Evolutionary conservation across 2,113 vertebrate genomes (phyloP).

Genomic region (Macrotis lagotis): DNA sequence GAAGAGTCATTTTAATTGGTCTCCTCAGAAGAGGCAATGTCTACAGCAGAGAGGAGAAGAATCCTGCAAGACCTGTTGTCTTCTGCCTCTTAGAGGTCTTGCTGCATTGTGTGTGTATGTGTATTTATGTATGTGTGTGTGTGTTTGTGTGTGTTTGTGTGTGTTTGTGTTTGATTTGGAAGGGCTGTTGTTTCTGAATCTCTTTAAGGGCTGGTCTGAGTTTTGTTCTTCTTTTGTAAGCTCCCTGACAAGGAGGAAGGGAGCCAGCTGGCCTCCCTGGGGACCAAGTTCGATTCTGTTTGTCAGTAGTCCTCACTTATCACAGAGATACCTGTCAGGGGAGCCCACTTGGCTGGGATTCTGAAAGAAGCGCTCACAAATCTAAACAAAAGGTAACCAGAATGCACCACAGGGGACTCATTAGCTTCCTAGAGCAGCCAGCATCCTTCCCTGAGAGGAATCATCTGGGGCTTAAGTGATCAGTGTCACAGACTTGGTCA

Average conservation of each 20-base stretch:
- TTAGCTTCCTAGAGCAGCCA: slow-evolving; percentile 61
- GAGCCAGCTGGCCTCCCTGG: slow-evolving; percentile 3
- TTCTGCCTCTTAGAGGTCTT: background rate
- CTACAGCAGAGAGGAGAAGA: background rate
- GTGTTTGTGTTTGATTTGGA: background rate
- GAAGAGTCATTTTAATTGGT: background rate
- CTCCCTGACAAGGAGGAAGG: background rate
- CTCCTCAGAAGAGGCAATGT: background rate
- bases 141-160: background rate
- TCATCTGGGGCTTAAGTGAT: slow-evolving; percentile 66
- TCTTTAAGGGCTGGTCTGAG: background rate
- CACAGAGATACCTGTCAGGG: slow-evolving; percentile 32
- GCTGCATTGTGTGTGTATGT: background rate
- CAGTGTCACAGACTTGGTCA: slow-evolving; percentile 53
- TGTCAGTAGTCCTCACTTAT: background rate
- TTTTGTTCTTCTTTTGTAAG: slow-evolving; percentile 37
- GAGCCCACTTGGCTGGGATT: slow-evolving; percentile 37
- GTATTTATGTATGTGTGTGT: background rate
- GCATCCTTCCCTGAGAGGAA: slow-evolving; percentile 48
- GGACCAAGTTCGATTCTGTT: background rate
- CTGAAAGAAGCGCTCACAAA: slow-evolving; percentile 68
- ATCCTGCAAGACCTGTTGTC: background rate
- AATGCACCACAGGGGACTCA: slow-evolving; percentile 56
- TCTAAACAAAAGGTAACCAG: slow-evolving; percentile 68
- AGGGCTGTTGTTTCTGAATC: background rate